Percentiles rank a stretch among this genome's conserved stretches.
Evolutionary conservation across 2,113 vertebrate genomes (phyloP).

Genomic region (Dipodomys ordii): DNA sequence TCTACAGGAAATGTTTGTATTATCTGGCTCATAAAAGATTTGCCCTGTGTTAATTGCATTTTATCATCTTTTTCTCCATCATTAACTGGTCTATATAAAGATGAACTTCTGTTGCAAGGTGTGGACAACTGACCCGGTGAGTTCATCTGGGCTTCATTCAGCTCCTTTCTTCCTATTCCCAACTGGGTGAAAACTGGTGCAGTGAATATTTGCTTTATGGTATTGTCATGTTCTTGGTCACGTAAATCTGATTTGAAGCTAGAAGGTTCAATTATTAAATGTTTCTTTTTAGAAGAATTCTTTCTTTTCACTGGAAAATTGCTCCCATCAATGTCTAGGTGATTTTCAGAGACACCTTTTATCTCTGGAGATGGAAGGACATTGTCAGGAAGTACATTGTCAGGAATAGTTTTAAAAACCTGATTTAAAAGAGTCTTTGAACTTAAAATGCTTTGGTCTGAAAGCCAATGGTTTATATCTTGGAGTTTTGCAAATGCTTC

Average conservation of each 20-base stretch:
- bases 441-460: conserved; percentile 34
- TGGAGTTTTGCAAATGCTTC: conserved; percentile 27
- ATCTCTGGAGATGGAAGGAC: conserved; percentile 7
- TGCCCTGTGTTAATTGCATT: conserved; percentile 14
- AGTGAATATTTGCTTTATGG: conserved; percentile 75
- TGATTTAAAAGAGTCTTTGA: conserved; percentile 54
- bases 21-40: conserved; percentile 70
- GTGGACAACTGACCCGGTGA: neutral
- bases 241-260: neutral
- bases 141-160: neutral
- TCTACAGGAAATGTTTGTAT: conserved; percentile 71
- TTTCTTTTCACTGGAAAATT: conserved; percentile 62
- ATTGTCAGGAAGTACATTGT: conserved; percentile 25
- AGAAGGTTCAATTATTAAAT: conserved; percentile 50
- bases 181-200: neutral
- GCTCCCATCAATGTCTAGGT: neutral
- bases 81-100: neutral
- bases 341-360: conserved; percentile 40
- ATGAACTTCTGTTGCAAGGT: neutral
- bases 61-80: conserved; percentile 10
- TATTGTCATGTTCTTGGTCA: neutral
- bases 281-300: conserved; percentile 70
- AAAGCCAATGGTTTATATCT: conserved; percentile 48
- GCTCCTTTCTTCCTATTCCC: neutral
- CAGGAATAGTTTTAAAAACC: conserved; percentile 37